These are phyloP conservation scores for Toxotes lorentzi DNA, from an alignment of 2,797 vertebrate genomes.

Conservation along the genomic window DNA sequence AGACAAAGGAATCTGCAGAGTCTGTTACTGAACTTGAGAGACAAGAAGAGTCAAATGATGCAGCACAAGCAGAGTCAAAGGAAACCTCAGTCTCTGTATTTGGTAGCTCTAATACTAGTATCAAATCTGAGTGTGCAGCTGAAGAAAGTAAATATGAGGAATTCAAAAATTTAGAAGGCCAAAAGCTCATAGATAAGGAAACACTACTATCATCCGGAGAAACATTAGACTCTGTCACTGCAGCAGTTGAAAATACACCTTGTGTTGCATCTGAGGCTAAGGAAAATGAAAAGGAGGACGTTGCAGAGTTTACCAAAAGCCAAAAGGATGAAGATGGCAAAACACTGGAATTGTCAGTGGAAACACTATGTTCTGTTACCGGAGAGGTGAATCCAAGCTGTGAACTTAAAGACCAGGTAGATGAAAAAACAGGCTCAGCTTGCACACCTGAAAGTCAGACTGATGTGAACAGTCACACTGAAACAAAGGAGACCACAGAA, in stretches of 20 bases:
- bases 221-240: conserved; percentile 20
- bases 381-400: conserved; percentile 29
- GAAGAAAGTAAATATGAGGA: conserved; percentile 41
- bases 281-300: conserved; percentile 27
- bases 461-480: conserved; percentile 19
- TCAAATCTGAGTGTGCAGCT: conserved; percentile 23
- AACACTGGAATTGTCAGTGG: conserved; percentile 15
- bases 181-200: conserved; percentile 30
- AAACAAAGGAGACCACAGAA: conserved; percentile 24
- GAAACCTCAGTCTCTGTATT: conserved; percentile 29
- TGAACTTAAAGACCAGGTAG: conserved; percentile 21
- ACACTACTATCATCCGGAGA: conserved; percentile 35
- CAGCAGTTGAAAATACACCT: not conserved
- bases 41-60: conserved; percentile 32
- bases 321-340: conserved; percentile 40
- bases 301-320: conserved; percentile 21
- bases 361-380: conserved; percentile 37
- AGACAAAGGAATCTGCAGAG: conserved; percentile 25
- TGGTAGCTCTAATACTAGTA: not conserved
- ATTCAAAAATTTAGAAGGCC: conserved; percentile 37
- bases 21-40: conserved; percentile 40
- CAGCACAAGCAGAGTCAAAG: conserved; percentile 27
- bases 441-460: conserved; percentile 23
- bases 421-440: conserved; percentile 17
- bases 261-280: conserved; percentile 17